phyloP scores from a whole-genome alignment of 2,888 invertebrate genomes.

The Tanypteryx hageni region DNA sequence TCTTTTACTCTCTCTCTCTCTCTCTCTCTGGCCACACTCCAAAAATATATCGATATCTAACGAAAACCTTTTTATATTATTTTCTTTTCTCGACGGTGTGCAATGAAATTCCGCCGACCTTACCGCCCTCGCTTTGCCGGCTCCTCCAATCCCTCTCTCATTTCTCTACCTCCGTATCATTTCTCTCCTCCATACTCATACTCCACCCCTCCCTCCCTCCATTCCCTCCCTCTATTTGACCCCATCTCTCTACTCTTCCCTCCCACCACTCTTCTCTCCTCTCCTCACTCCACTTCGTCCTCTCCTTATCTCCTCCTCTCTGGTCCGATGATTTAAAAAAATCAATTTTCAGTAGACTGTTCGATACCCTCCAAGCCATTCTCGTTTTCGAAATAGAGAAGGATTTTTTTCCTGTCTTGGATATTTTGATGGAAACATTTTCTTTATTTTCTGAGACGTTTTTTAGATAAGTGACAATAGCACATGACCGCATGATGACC shows the following conservation, averaged over 20 bases:
- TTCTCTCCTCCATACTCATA: not conserved
- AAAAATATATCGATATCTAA: not conserved
- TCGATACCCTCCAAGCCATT: slow-evolving; percentile 5
- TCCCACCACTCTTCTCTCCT: not conserved
- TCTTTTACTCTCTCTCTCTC: too few relatives aligned
- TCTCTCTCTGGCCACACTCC: not conserved
- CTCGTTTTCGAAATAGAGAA: not conserved
- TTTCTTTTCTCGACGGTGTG: slow-evolving; percentile 47
- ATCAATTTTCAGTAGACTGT: slow-evolving; percentile 17
- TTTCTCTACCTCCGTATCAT: too few relatives aligned
- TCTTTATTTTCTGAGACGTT: not conserved
- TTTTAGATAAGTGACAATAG: too few relatives aligned
- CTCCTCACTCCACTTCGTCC: not conserved
- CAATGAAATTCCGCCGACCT: slow-evolving; percentile 36
- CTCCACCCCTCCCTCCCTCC: not conserved
- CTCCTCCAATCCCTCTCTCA: too few relatives aligned
- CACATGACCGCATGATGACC: not conserved
- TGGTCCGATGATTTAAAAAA: not conserved
- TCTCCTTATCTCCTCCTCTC: not conserved
- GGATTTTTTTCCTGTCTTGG: not conserved
- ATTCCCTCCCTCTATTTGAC: too few relatives aligned
- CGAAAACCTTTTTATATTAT: slow-evolving; percentile 39
- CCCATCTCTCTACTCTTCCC: too few relatives aligned
- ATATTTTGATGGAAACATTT: not conserved
- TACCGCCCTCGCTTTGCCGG: not conserved